Base-by-base conservation (phyloP, 2,888 invertebrate genomes). In the Congeria kusceri region DNA sequence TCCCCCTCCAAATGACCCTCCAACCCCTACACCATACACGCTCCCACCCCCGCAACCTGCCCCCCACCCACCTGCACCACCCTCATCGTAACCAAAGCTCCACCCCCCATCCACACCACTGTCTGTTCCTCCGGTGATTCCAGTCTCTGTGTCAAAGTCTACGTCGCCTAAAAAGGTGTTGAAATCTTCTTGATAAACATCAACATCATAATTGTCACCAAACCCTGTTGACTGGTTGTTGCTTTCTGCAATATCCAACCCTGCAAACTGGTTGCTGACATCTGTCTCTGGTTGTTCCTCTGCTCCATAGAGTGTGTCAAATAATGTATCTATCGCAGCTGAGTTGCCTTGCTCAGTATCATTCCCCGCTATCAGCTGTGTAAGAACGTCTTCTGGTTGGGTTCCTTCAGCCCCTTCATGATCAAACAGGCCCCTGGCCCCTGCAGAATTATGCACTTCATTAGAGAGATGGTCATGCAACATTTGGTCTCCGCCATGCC, bases 141-240 rank as follows among this genome's bases (percentile, higher is more conserved):
- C 87, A 46, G 20, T 29, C 0, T 84, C 85, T 7, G 83, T 80
- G 5, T 85, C 87, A 15, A 88, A 76, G 68, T 85, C 73, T 32
- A 69, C 53, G 15, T 39, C 9, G 39, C 39, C 39, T 39, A 39
- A 39, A 9, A 39, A 39, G 39, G 39, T 39, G 11, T 39, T 39
- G 39, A 39, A 39, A 39, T 7, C 39, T 39, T 39, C 39, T 39
- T 39, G 39, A 39, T 39, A 39, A 39, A 11, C 39, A 7, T 39
- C 39, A 39, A 39, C 39, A 3, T 7, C 39, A 9, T 39, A 9
- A 39, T 15, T 39, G 39, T 39, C 39, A 39, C 39, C 39, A 3
- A 39, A 39, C 39, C 39, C 39, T 39, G 39, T 39, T 11, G 9
- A 39, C 39, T 39, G 5, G 39, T 39, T 39, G 39, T 39, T 39